Evolutionary conservation across 2,113 vertebrate genomes (phyloP), one percentile per base, ranked within the genome.

Genomic region (Zapornia atra): DNA sequence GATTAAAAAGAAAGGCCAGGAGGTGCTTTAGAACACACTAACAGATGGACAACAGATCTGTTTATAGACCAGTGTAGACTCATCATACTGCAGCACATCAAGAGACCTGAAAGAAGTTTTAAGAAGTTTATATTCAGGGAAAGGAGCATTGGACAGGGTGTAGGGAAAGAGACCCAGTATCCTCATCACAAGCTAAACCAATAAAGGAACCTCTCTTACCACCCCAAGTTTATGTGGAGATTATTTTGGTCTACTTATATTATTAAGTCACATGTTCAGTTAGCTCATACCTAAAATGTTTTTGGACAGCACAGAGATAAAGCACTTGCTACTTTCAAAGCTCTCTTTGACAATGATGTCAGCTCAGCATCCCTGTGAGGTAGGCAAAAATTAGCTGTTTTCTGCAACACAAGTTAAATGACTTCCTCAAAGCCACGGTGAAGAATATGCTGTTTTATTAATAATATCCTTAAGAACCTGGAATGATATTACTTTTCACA

Each of bases 301-400:
- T 91, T 64, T 71, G 44, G 61, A 92, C 94, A 96, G 83, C 80
- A 92, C 15, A 79, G 68, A 92, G 76, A 88, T 64, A 93, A 79
- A 96, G 70, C 72, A 93, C 61, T 86, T 94, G 19, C 65, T 40
- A 79, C 63, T 79, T 87, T 87, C 92, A 92, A 89, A 89, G 73
- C 54, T 79, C 26, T 80, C 79, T 82, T 8, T 82, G 10, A 89
- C 36, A 54, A n/a, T 31, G 11, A 78, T 48, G 57, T 61, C 2
- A 3, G 83, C 83, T 86, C 57, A 94, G 86, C 65, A 85, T 54
- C 44, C 54, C 86, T 66, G 70, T 66, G 95, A 96, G 81, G 61
- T 36, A 94, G 86, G 83, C 86, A 94, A 77, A 57, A 86, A 57
- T 46, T 2, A 82, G 69, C 57, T 94, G 38, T 84, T 93, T 86